Evolutionary conservation across 2,888 invertebrate species (phyloP), one percentile per base, ranked within the genome.

Genomic region (Drosophila setosimentum): DNA sequence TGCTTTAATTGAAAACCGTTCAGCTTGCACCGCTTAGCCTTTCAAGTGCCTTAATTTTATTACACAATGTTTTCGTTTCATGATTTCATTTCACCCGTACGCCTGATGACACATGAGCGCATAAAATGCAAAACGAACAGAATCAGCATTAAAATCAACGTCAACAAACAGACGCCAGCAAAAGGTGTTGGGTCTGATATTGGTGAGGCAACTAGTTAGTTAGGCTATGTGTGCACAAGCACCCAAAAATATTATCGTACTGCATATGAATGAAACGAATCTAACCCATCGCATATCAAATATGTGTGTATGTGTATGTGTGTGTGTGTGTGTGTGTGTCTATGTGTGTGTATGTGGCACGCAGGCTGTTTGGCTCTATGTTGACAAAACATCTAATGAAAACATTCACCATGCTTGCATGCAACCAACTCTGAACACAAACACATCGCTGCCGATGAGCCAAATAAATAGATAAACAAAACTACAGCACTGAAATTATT

Each of bases 1-100:
- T 87, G 66, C 59, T 72, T 83, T 85, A 85, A 85, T 85, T 85
- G 85, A 79, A 84, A 85, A 68, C 68, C 64, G 63, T 69, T 82
- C 63, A 66, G 73, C 71, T 57, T 32, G 42, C 37, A 68, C 49
- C 64, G 40, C 55, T 63, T 61, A 54, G 54, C 65, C 35, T 68
- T 67, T 60, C 45, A 37, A 57, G 35, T 60, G 40, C 59, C 45
- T 67, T 73, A 37, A 68, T 72, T 71, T 77, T 73, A 76, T 72
- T 58, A 67, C 59, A 55, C 50, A 33, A 55, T 79, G 68, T 72
- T 87, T 78, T 66, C 30, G 60, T 68, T 87, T 67, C 74, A 73
- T 82, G 77, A 76, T 76, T 82, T 67, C 68, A 64, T 67, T 75
- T 72, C 58, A 68, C 72, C 18, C 51, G 60, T 73, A 65, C 45